These are phyloP conservation scores for Boleophthalmus pectinirostris DNA, from an alignment of 2,113 vertebrate species.

Conservation along the genomic window DNA sequence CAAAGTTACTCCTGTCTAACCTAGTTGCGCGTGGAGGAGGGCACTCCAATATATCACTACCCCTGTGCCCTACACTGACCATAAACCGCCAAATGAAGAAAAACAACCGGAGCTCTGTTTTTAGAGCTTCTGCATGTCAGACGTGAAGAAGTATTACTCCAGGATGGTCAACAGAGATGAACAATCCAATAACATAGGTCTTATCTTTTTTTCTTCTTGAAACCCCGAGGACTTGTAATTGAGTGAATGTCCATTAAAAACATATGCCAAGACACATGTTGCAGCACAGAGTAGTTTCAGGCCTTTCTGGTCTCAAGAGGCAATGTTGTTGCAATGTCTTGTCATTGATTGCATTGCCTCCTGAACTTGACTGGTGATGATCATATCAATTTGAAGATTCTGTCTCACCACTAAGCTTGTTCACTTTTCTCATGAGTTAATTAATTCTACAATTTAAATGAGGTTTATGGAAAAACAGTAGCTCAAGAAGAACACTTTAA, in stretches of 20 bases:
- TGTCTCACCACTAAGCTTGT: too few species aligned
- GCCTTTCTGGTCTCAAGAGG: slow-evolving; percentile 28
- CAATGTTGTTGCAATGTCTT: slow-evolving; percentile 37
- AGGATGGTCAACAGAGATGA: slow-evolving; percentile 36
- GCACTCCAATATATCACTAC: too few species aligned
- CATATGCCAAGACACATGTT: slow-evolving; percentile 54
- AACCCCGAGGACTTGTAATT: slow-evolving; percentile 34
- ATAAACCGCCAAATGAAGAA: slow-evolving; percentile 24
- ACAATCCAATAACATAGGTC: slow-evolving; percentile 47
- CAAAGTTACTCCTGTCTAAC: too few species aligned
- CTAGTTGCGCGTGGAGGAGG: too few species aligned
- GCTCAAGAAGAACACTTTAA: too few species aligned
- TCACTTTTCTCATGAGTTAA: too few species aligned
- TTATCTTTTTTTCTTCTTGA: slow-evolving; percentile 53
- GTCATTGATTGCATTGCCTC: neutral
- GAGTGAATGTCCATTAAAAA: slow-evolving; percentile 43
- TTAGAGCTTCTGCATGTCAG: slow-evolving; percentile 15
- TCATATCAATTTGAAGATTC: neutral
- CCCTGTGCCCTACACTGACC: too few species aligned
- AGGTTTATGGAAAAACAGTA: neutral
- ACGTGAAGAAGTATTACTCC: slow-evolving; percentile 6
- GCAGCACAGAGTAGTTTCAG: slow-evolving; percentile 28
- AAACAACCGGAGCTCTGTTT: slow-evolving; percentile 14
- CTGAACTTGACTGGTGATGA: neutral
- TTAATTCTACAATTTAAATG: too few species aligned